These are phyloP conservation scores for Antheraea yamamai DNA, from an alignment of 2,888 invertebrate species.

Conservation along the genomic window DNA sequence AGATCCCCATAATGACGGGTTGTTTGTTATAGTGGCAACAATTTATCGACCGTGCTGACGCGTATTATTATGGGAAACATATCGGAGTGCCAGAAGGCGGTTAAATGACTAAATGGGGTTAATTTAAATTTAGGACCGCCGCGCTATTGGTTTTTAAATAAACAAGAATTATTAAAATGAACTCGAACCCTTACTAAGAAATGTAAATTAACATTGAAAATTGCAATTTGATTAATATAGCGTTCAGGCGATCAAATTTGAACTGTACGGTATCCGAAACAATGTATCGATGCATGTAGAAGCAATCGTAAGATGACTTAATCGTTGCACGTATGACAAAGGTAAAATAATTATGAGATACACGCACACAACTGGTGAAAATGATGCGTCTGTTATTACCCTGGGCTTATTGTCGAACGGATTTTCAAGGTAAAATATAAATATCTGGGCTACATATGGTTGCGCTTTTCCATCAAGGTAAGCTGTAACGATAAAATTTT, in stretches of 20 bases:
- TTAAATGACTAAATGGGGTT: slow-evolving; percentile 69
- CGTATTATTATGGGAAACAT: slow-evolving; percentile 60
- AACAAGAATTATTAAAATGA: slow-evolving; percentile 60
- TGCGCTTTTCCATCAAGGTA: too few species aligned
- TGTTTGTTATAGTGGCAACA: slow-evolving; percentile 73
- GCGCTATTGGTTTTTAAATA: slow-evolving; percentile 69
- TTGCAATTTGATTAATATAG: slow-evolving; percentile 61
- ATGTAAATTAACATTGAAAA: slow-evolving; percentile 61
- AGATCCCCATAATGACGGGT: slow-evolving; percentile 74
- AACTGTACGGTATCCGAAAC: slow-evolving; percentile 48
- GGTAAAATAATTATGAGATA: slow-evolving; percentile 5
- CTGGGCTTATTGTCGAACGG: too few species aligned
- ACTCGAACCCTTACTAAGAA: slow-evolving; percentile 58
- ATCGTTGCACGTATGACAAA: slow-evolving; percentile 5
- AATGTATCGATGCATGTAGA: slow-evolving; percentile 30
- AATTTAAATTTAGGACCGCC: slow-evolving; percentile 77
- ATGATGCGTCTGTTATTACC: not conserved
- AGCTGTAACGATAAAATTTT: too few species aligned
- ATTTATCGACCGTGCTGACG: slow-evolving; percentile 78
- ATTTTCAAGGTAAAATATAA: too few species aligned
- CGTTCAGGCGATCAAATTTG: slow-evolving; percentile 61
- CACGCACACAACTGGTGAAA: not conserved
- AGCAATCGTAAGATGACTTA: slow-evolving; percentile 30
- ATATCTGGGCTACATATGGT: too few species aligned
- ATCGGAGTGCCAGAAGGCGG: slow-evolving; percentile 65